phyloP scores from a whole-genome alignment of 2,113 vertebrate genomes.

The Emydocephalus ijimae region DNA sequence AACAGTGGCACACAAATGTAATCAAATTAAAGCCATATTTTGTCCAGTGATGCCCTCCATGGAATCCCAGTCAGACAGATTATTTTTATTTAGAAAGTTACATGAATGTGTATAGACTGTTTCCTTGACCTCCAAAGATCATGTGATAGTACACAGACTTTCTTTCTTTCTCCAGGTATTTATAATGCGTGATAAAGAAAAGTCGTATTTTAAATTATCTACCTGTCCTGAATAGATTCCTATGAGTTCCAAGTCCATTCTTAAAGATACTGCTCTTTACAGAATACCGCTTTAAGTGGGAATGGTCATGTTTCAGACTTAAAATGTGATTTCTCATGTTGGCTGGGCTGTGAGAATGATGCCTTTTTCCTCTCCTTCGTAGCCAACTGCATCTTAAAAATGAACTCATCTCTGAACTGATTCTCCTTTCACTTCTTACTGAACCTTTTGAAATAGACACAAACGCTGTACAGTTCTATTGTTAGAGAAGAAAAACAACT shows the following conservation, averaged over 20 bases:
- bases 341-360: slow-evolving; percentile 69
- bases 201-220: slow-evolving; percentile 33
- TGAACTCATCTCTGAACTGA: slow-evolving; percentile 77
- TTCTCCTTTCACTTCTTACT: slow-evolving; percentile 87
- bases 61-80: slow-evolving; percentile 55
- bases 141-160: slow-evolving; percentile 64
- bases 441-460: slow-evolving; percentile 87
- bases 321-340: slow-evolving; percentile 69
- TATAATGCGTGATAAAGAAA: slow-evolving; percentile 49
- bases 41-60: slow-evolving; percentile 68
- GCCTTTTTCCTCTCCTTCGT: slow-evolving; percentile 70
- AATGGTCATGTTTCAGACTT: slow-evolving; percentile 66
- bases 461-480: slow-evolving; percentile 98
- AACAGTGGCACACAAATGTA: slow-evolving; percentile 69
- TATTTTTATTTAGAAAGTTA: slow-evolving; percentile 54
- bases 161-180: slow-evolving; percentile 64
- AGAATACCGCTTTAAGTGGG: slow-evolving; percentile 82
- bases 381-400: slow-evolving; percentile 71
- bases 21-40: slow-evolving; percentile 82
- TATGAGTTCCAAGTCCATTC: slow-evolving; percentile 58
- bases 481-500: slow-evolving; percentile 78
- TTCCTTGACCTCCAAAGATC: slow-evolving; percentile 71
- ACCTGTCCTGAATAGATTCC: slow-evolving; percentile 41
- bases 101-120: slow-evolving; percentile 59
- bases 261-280: slow-evolving; percentile 70